Evolutionary conservation across 1,140 invertebrate genomes (phyloP), one percentile per base, ranked within the genome.

Genomic region (Drosophila bipectinata): DNA sequence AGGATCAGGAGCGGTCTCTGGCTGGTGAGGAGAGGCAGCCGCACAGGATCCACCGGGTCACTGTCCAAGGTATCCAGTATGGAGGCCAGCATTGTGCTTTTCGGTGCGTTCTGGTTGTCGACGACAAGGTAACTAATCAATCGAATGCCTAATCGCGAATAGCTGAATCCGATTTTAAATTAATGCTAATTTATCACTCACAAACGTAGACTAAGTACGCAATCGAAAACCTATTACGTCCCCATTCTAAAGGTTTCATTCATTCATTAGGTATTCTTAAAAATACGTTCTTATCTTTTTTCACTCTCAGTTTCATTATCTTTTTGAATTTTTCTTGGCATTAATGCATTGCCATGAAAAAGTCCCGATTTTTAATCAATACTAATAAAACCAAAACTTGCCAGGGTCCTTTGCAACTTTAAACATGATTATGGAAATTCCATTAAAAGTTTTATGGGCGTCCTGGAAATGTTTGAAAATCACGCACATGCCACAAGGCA

Each of bases 1-100:
- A 97, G 94, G 0, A 93, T 93, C 0, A 96, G 57, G 0, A 97
- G 92, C 0, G 97, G 96, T 8, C 94, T 94, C 7, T 95, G 96
- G 9, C 95, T 94, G 5, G 94, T 93, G 91, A 96, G 94, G 6
- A 98, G 92, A 57, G 96, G 94, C 47, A 64, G 15, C 1, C 18
- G 52, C 28, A 71, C 26, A 15, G 82, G 73, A 73, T 85, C 67
- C 1, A 49, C 18, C 4, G 58, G 44, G 0, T 55, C 49, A 6
- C 4, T 55, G n/a, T 57, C 41, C 0, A 85, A 30, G 12, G 64
- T 8, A 3, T 59, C 24, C 30, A 60, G 12, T 45, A 85, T 60
- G 12, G 26, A 26, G 18, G 14, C 15, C n/a, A 66, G 32, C 81
- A 85, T 84, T 44, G 32, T 39, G 24, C 8, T 10, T 18, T 10